phyloP scores from a whole-genome alignment of 2,113 vertebrate genomes.

The Pitta sordida region DNA sequence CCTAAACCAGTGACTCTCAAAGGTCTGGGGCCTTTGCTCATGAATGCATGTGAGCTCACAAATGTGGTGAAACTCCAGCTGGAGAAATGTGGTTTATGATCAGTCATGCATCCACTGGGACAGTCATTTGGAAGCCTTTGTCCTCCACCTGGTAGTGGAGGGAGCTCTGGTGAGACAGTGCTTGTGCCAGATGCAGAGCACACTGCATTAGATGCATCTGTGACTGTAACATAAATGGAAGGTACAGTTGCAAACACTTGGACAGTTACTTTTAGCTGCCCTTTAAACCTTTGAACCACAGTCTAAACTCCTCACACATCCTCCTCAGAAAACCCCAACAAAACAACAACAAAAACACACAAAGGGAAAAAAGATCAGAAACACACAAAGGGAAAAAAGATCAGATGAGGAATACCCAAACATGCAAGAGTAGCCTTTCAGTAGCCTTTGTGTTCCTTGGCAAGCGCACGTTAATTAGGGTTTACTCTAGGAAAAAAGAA shows the following conservation, averaged over 20 bases:
- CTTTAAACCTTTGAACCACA: background rate
- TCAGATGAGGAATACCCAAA: background rate
- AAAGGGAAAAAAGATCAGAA: background rate
- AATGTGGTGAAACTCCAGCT: background rate
- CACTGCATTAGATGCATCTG: background rate
- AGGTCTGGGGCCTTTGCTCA: background rate
- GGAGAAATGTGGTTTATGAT: background rate
- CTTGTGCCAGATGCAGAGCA: background rate
- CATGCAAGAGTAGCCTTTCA: background rate
- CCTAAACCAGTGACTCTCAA: background rate
- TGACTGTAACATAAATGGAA: background rate
- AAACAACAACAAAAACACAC: background rate
- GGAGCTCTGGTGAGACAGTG: background rate
- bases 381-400: background rate
- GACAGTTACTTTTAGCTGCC: background rate
- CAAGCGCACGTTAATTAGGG: background rate
- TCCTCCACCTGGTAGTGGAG: background rate
- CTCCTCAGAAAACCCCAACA: background rate
- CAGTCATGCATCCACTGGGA: accelerated
- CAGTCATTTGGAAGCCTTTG: background rate
- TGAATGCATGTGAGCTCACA: accelerated
- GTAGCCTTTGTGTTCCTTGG: background rate
- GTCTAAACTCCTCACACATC: background rate
- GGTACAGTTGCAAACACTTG: background rate
- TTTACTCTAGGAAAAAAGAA: background rate